Evolutionary conservation across 2,888 invertebrate genomes (phyloP).

Genomic region (Falcaria lacertinaria): DNA sequence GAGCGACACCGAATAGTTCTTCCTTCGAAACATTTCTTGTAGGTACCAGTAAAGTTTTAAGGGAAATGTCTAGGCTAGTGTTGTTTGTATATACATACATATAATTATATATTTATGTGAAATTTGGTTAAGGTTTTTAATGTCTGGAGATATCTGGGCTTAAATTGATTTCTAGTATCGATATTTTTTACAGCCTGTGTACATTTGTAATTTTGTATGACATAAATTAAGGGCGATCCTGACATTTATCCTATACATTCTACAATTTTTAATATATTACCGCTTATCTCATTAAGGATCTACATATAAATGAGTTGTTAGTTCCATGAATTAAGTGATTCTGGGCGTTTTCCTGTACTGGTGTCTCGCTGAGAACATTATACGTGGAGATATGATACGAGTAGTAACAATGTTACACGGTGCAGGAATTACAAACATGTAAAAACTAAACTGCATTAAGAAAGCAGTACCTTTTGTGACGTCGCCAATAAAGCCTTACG

Average conservation of each 20-base stretch:
- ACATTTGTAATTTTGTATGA: too few species aligned
- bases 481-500: slow-evolving; percentile 20
- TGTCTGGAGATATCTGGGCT: too few species aligned
- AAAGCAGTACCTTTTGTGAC: slow-evolving; percentile 18
- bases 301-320: background rate
- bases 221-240: too few species aligned
- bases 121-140: too few species aligned
- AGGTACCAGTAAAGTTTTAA: slow-evolving; percentile 11
- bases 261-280: background rate
- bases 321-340: background rate
- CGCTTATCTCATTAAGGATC: background rate
- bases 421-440: background rate
- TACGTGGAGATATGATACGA: background rate
- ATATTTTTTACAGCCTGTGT: too few species aligned
- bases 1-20: slow-evolving; percentile 35
- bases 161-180: too few species aligned
- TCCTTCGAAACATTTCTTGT: slow-evolving; percentile 30
- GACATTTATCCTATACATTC: too few species aligned
- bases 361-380: background rate
- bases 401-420: background rate
- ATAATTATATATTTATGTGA: too few species aligned
- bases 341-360: background rate
- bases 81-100: too few species aligned
- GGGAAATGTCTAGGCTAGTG: background rate
- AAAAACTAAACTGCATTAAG: slow-evolving; percentile 12